phyloP scores from a whole-genome alignment of 2,113 vertebrate genomes.

The Gobius niger region DNA sequence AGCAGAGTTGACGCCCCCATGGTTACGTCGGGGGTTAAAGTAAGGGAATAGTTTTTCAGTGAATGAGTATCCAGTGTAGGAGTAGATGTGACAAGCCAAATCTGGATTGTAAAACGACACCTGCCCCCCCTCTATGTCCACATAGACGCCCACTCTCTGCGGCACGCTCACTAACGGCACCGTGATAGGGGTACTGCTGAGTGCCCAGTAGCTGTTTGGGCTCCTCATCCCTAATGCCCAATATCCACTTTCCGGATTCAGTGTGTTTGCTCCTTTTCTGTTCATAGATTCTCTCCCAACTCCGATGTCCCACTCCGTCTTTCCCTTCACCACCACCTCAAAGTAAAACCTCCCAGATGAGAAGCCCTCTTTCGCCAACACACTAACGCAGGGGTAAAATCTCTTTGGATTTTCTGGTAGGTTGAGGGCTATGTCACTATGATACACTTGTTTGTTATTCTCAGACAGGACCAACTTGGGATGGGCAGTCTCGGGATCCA shows the following conservation, averaged over 20 bases:
- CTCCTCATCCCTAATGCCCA: slow-evolving; percentile 68
- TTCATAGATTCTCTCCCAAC: slow-evolving; percentile 61
- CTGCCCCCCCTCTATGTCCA: slow-evolving; percentile 79
- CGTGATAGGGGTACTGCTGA: slow-evolving; percentile 46
- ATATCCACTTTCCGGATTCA: slow-evolving; percentile 69
- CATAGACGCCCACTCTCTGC: slow-evolving; percentile 79
- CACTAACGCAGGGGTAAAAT: slow-evolving; percentile 64
- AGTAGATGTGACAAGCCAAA: slow-evolving; percentile 74
- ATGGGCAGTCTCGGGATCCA: slow-evolving; percentile 71
- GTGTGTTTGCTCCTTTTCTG: slow-evolving; percentile 61
- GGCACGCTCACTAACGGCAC: slow-evolving; percentile 71
- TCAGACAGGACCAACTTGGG: slow-evolving; percentile 66
- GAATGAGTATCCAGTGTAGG: slow-evolving; percentile 80
- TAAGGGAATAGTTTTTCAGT: slow-evolving; percentile 78
- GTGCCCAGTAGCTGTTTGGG: slow-evolving; percentile 55
- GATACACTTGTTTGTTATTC: slow-evolving; percentile 58
- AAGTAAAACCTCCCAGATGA: slow-evolving; percentile 66
- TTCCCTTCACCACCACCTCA: slow-evolving; percentile 70
- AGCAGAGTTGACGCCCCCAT: slow-evolving; percentile 51
- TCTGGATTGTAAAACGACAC: slow-evolving; percentile 82
- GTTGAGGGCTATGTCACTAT: slow-evolving; percentile 24
- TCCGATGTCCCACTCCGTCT: slow-evolving; percentile 73
- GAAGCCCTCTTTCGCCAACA: slow-evolving; percentile 69
- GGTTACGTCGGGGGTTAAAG: slow-evolving; percentile 73
- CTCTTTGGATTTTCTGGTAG: slow-evolving; percentile 52